Conservation (phyloP, 2,888 invertebrate genomes). For the Callyntrura guangdongensis region DNA sequence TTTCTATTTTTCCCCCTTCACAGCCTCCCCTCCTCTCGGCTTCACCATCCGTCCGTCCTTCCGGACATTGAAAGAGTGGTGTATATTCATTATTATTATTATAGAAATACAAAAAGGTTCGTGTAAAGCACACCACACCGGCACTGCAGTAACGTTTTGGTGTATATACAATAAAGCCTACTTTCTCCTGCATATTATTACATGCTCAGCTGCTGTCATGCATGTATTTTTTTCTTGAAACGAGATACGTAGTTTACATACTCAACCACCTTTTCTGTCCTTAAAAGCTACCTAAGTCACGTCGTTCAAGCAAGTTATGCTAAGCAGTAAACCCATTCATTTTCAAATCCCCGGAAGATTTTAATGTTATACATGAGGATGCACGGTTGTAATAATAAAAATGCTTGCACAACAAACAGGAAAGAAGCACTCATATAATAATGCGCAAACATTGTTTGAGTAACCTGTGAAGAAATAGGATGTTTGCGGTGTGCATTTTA, state of each 20-base stretch:
- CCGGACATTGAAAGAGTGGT: slow-evolving; percentile 72
- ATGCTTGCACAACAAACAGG: slow-evolving; percentile 1
- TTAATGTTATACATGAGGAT: slow-evolving; percentile 56
- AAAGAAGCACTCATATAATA: slow-evolving; percentile 1
- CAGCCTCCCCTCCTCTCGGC: slow-evolving; percentile 32
- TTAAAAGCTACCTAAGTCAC: slow-evolving; percentile 36
- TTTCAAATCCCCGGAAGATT: slow-evolving; percentile 73
- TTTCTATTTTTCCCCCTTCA: slow-evolving; percentile 51
- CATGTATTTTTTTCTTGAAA: slow-evolving; percentile 10
- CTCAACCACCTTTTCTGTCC: slow-evolving; percentile 10
- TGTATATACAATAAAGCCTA: background rate
- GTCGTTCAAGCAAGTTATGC: slow-evolving; percentile 48
- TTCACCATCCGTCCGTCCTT: slow-evolving; percentile 69
- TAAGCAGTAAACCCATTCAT: slow-evolving; percentile 68
- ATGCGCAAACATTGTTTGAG: background rate
- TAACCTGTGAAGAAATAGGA: background rate
- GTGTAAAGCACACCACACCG: too few species aligned
- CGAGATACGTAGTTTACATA: slow-evolving; percentile 36
- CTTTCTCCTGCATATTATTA: background rate
- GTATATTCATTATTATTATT: too few species aligned
- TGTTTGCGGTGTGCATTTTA: slow-evolving; percentile 52
- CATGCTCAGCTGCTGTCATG: background rate
- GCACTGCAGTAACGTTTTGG: background rate
- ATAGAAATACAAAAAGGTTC: background rate
- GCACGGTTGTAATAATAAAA: slow-evolving; percentile 38